Base-by-base conservation (phyloP, 2,797 vertebrate species). In the Brotula barbata region DNA sequence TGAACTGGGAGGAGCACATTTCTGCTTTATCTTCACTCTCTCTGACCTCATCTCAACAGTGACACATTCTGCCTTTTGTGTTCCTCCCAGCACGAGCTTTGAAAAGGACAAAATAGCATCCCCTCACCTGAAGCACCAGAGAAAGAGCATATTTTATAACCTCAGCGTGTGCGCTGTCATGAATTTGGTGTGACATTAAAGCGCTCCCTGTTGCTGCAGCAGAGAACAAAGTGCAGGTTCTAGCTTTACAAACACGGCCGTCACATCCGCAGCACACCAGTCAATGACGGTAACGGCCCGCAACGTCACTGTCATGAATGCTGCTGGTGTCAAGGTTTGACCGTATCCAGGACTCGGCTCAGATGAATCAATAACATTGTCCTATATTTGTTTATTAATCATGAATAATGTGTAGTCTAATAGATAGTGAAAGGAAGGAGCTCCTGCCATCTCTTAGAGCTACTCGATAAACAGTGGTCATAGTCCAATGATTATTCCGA, bases 121-220 rank as follows among this genome's bases (percentile, higher is more conserved):
- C 68, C 85, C 82, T 87, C 77, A 88, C 82, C 82, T 84, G 66
- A 60, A 74, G 67, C 81, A 70, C 45, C 61, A 45, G 76, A 79
- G 69, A 79, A 80, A 84, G 78, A 85, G 67, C 75, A 73, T 55
- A 78, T 86, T 86, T 88, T 67, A 81, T 72, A 74, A 78, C 68
- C 59, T 62, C 72, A 61, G 69, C 73, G 68, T 64, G 62, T 57
- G 62, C 16, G 72, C 85, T 83, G 83, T 87, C 82, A 80, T 67
- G 65, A 56, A 75, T 58, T 63, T 69, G 25, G 69, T 68, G 74
- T 76, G 82, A 77, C 73, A 80, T 82, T 79, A 79, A 82, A 80
- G 73, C 59, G 72, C 78, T 80, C 79, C 80, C 78, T 48, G 71
- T 74, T 73, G 84, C 57, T 72, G 47, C 54, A 8, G 63, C 58